phyloP scores from a whole-genome alignment of 2,888 invertebrate species.

The Romanomermis culicivorax region DNA sequence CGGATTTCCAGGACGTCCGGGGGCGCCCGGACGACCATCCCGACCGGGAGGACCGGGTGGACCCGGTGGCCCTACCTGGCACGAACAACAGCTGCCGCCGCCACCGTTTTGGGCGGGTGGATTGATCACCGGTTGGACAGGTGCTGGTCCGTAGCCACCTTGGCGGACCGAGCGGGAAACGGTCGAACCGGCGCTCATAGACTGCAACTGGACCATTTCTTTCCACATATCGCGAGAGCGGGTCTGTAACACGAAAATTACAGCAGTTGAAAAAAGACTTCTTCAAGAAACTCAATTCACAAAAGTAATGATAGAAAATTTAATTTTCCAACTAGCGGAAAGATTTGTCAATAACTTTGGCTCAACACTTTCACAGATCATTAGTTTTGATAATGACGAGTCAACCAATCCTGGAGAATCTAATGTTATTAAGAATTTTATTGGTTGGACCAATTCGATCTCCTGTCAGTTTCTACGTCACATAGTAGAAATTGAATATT shows the following conservation, averaged over 20 bases:
- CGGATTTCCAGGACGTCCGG: conserved; percentile 8
- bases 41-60: conserved; percentile 7
- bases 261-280: too few species aligned
- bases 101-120: background rate
- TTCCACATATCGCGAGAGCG: conserved; percentile 8
- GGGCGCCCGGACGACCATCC: conserved; percentile 7
- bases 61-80: conserved; percentile 8
- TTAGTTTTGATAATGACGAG: too few species aligned
- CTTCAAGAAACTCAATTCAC: too few species aligned
- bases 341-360: too few species aligned
- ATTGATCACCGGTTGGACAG: background rate
- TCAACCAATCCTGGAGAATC: too few species aligned
- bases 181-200: background rate
- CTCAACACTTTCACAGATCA: too few species aligned
- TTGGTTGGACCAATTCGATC: too few species aligned
- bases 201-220: conserved; percentile 5
- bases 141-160: background rate
- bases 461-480: too few species aligned
- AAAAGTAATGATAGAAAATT: too few species aligned
- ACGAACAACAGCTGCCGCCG: conserved; percentile 1
- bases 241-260: background rate
- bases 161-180: background rate
- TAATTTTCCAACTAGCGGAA: too few species aligned
- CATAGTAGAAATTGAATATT: too few species aligned
- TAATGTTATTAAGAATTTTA: too few species aligned